Conservation (phyloP, 2,113 vertebrate genomes). For the Triplophysa rosa region DNA sequence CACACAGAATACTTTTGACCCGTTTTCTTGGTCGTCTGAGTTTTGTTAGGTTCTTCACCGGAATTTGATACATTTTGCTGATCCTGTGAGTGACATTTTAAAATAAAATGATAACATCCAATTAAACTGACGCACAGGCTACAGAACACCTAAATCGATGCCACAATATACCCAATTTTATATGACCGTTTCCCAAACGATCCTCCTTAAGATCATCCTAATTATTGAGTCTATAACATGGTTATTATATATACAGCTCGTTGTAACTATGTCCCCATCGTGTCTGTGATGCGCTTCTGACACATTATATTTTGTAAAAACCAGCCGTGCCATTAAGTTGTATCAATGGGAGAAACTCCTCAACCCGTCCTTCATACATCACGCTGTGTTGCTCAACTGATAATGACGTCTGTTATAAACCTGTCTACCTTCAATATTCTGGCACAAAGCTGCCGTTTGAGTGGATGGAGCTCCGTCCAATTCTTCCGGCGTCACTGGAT, state of each 20-base stretch:
- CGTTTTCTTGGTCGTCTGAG: conserved; percentile 84
- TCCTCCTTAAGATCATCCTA: background rate
- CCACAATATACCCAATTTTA: too few species aligned
- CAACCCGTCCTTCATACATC: background rate
- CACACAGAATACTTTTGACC: conserved; percentile 83
- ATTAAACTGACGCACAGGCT: background rate
- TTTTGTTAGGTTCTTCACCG: conserved; percentile 84
- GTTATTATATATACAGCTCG: conserved; percentile 1
- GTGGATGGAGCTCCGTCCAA: conserved; percentile 48
- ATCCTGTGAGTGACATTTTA: conserved; percentile 22
- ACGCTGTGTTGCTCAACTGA: background rate
- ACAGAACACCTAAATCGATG: background rate
- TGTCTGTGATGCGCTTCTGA: background rate
- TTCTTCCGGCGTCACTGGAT: conserved; percentile 60
- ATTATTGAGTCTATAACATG: background rate
- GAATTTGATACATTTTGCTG: conserved; percentile 86
- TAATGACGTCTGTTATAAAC: background rate
- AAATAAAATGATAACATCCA: background rate
- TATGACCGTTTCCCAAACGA: too few species aligned
- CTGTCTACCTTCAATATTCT: conserved; percentile 44
- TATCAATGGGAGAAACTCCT: background rate
- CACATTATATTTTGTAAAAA: background rate
- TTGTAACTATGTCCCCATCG: background rate
- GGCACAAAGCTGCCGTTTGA: conserved; percentile 38
- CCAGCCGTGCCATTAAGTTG: background rate